These are phyloP conservation scores for Furcula furcula DNA, from an alignment of 2,888 invertebrate species.

Conservation along the genomic window DNA sequence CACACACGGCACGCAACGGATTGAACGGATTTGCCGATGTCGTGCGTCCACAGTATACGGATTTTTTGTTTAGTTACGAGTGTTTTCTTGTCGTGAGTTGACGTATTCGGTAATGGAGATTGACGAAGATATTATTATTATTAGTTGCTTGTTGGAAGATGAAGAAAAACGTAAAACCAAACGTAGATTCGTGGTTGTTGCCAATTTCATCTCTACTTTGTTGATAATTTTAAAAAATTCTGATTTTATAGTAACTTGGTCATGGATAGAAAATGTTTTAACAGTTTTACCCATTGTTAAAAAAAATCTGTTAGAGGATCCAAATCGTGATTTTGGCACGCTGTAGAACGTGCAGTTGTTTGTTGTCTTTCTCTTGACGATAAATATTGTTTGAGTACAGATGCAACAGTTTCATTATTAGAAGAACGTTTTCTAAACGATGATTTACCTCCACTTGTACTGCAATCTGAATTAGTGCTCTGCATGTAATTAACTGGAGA, in stretches of 20 bases:
- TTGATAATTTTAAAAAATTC: slow-evolving; percentile 1
- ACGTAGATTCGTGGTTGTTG: too few relatives aligned
- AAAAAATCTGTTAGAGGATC: not conserved
- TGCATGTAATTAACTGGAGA: not conserved
- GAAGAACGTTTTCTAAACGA: not conserved
- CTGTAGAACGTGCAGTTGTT: not conserved
- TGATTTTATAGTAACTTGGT: not conserved
- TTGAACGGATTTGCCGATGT: too few relatives aligned
- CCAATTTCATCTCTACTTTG: not conserved
- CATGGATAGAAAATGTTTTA: not conserved
- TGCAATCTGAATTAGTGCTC: not conserved
- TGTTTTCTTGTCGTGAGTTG: too few relatives aligned
- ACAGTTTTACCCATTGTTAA: not conserved
- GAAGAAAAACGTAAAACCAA: too few relatives aligned
- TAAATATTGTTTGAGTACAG: not conserved
- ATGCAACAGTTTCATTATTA: not conserved
- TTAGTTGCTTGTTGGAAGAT: too few relatives aligned
- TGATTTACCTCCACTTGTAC: not conserved
- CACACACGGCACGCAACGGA: too few relatives aligned
- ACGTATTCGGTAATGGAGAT: too few relatives aligned
- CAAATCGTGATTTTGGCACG: not conserved
- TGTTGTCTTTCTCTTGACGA: not conserved
- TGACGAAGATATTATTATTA: too few relatives aligned
- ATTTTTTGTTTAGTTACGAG: too few relatives aligned
- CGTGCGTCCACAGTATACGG: too few relatives aligned